These are phyloP conservation scores for Hetaerina titia DNA, from an alignment of 2,888 invertebrate genomes.

Conservation along the genomic window DNA sequence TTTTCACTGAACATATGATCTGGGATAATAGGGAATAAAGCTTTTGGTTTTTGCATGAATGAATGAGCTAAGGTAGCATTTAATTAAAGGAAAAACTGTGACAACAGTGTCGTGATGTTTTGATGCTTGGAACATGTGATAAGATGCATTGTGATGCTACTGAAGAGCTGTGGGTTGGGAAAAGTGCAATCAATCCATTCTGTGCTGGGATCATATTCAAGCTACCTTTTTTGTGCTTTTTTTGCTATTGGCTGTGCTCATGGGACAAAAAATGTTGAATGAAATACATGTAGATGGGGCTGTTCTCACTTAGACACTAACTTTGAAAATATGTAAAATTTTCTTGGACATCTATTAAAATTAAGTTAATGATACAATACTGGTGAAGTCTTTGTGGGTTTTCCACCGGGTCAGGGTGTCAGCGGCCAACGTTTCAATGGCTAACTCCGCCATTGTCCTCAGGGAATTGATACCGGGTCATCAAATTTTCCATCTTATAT, in stretches of 20 bases:
- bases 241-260: conserved; percentile 57
- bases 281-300: conserved; percentile 43
- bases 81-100: background rate
- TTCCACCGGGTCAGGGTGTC: no score
- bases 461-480: no score
- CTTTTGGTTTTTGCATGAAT: conserved; percentile 23
- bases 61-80: conserved; percentile 23
- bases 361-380: background rate
- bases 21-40: conserved; percentile 18
- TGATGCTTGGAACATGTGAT: conserved; percentile 57
- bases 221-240: conserved; percentile 39
- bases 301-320: conserved; percentile 45
- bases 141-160: conserved; percentile 57
- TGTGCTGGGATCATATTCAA: conserved; percentile 55
- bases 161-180: conserved; percentile 37
- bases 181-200: conserved; percentile 41
- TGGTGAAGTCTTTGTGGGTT: no score
- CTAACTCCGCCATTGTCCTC: no score
- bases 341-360: conserved; percentile 14
- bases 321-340: conserved; percentile 52
- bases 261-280: conserved; percentile 36
- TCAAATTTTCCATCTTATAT: no score
- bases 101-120: background rate
- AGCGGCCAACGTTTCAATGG: no score
- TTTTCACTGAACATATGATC: conserved; percentile 5